Conservation (phyloP, 2,888 invertebrate species). For the Desoria tigrina region DNA sequence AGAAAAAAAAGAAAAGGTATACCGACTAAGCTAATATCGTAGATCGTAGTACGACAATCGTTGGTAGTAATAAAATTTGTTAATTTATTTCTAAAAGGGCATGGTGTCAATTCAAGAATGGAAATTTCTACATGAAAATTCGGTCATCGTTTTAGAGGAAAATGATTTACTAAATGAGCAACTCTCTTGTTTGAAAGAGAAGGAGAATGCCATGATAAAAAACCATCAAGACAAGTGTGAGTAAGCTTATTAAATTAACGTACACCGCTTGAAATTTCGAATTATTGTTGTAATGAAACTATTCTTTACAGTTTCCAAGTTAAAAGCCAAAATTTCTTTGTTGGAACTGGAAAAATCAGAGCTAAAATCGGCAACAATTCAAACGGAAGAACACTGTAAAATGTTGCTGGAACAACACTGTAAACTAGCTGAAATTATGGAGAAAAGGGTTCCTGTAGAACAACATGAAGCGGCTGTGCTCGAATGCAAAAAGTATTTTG, state of each 20-base stretch:
- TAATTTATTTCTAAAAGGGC: slow-evolving; percentile 33
- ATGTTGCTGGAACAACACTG: slow-evolving; percentile 40
- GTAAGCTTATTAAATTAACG: neutral
- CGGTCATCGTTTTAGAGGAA: slow-evolving; percentile 48
- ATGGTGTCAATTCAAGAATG: slow-evolving; percentile 49
- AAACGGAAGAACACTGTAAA: slow-evolving; percentile 43
- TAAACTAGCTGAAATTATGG: slow-evolving; percentile 36
- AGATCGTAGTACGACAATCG: neutral
- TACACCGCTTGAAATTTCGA: neutral
- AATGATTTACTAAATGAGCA: slow-evolving; percentile 50
- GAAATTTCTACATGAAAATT: slow-evolving; percentile 46
- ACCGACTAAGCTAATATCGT: neutral
- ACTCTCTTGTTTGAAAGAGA: slow-evolving; percentile 34
- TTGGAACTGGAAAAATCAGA: slow-evolving; percentile 40
- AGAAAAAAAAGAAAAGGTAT: slow-evolving; percentile 45
- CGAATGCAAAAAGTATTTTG: slow-evolving; percentile 49
- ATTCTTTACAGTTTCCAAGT: slow-evolving; percentile 18
- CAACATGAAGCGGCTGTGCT: slow-evolving; percentile 47
- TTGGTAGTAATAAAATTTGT: neutral
- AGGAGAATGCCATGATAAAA: slow-evolving; percentile 30
- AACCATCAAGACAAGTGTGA: slow-evolving; percentile 45
- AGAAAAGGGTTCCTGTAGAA: slow-evolving; percentile 45
- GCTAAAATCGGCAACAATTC: slow-evolving; percentile 25
- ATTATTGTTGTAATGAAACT: neutral
- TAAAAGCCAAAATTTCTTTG: slow-evolving; percentile 34